phyloP scores from a whole-genome alignment of 2,113 vertebrate species.

The Apteryx owenii region DNA sequence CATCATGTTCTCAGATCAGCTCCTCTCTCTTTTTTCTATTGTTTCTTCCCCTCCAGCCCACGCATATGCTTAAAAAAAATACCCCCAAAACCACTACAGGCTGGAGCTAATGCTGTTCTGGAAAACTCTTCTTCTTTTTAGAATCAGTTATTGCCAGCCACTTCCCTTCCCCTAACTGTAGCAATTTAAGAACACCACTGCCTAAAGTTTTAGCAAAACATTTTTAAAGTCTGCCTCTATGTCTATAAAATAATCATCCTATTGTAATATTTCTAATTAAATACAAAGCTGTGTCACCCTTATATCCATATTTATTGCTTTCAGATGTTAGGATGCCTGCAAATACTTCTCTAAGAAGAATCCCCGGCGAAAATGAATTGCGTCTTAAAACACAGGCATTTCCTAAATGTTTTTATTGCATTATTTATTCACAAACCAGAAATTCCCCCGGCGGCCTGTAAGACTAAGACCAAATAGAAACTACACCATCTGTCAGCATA shows the following conservation, averaged over 20 bases:
- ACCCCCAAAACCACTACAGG: neutral
- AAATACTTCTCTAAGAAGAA: neutral
- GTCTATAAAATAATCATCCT: neutral
- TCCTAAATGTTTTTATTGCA: neutral
- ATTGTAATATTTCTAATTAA: neutral
- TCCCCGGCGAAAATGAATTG: neutral
- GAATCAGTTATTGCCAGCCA: neutral
- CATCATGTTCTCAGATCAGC: slow-evolving; percentile 3
- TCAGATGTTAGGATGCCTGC: neutral
- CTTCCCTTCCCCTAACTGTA: slow-evolving; percentile 19
- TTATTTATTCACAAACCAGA: neutral
- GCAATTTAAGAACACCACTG: neutral
- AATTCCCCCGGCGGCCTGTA: neutral
- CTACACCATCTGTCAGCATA: neutral
- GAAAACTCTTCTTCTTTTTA: neutral
- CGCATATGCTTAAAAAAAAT: neutral
- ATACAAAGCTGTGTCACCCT: neutral
- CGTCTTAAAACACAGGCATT: neutral
- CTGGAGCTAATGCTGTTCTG: neutral
- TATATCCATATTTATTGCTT: neutral
- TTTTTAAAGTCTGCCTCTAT: neutral
- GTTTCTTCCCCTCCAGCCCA: slow-evolving; percentile 4
- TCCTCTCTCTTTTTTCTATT: neutral
- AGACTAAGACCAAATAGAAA: neutral
- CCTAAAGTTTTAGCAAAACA: neutral